Percentiles rank a stretch among this genome's conserved stretches.
Evolutionary conservation across 2,113 vertebrate genomes (phyloP).

Genomic region (Malurus elegans): DNA sequence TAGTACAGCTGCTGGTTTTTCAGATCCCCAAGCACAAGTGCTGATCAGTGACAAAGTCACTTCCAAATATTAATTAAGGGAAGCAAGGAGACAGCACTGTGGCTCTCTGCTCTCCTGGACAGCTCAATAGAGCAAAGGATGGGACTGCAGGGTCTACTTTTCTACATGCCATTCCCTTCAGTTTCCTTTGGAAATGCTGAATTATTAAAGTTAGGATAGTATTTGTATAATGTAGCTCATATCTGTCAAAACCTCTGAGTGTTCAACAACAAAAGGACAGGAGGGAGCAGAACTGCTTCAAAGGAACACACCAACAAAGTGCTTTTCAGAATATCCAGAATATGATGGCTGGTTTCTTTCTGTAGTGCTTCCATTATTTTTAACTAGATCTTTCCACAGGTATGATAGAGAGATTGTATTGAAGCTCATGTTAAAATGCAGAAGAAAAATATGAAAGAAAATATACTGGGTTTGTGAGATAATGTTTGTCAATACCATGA

Average conservation of each 20-base stretch:
- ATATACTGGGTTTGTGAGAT: neutral
- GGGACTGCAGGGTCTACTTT: neutral
- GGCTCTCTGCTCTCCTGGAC: neutral
- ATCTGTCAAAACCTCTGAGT: neutral
- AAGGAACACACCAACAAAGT: neutral
- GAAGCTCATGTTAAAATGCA: neutral
- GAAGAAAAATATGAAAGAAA: neutral
- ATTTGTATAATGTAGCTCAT: neutral
- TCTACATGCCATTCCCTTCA: neutral
- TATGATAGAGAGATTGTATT: neutral
- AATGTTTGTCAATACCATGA: neutral
- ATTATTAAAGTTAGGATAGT: neutral
- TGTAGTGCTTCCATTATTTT: neutral
- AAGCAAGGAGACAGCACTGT: neutral
- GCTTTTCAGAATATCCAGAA: neutral
- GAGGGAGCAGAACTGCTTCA: neutral
- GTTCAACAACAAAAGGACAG: neutral
- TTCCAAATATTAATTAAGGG: neutral
- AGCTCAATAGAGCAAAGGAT: neutral
- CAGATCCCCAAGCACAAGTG: neutral
- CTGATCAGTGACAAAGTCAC: neutral
- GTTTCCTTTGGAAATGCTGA: neutral
- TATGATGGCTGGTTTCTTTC: neutral
- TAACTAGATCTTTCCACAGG: neutral
- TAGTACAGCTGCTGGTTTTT: neutral